Percentiles rank a stretch among this genome's conserved stretches.
These are phyloP conservation scores for Suillia variegata DNA, from an alignment of 2,888 invertebrate species.

Conservation along the genomic window DNA sequence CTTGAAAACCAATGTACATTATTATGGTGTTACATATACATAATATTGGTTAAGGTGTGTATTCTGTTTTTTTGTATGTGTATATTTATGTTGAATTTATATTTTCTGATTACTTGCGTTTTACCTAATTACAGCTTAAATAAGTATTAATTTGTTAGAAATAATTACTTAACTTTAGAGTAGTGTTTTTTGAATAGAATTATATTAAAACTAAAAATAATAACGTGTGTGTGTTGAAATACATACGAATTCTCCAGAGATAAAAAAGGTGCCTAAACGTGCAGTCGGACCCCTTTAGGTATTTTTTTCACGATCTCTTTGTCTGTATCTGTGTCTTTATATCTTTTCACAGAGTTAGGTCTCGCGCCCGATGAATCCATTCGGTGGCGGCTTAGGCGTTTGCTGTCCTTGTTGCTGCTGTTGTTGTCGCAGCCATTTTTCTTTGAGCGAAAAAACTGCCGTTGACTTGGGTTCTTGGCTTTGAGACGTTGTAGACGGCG, in stretches of 20 bases:
- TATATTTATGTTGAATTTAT: slow-evolving; percentile 19
- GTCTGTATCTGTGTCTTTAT: too few relatives aligned
- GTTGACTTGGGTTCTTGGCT: slow-evolving; percentile 31
- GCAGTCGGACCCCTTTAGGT: too few relatives aligned
- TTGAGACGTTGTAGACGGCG: slow-evolving; percentile 21
- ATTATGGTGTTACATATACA: not conserved
- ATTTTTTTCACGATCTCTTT: too few relatives aligned
- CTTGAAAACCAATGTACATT: too few relatives aligned
- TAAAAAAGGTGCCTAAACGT: too few relatives aligned
- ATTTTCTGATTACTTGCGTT: slow-evolving; percentile 26
- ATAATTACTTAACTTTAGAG: not conserved
- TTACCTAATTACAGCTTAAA: slow-evolving; percentile 2
- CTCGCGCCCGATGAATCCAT: slow-evolving; percentile 56
- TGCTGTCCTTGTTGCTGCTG: slow-evolving; percentile 36
- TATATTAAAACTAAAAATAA: slow-evolving; percentile 10
- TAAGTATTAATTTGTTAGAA: slow-evolving; percentile 24
- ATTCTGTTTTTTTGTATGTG: slow-evolving; percentile 15
- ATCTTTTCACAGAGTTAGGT: too few relatives aligned
- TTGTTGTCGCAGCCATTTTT: slow-evolving; percentile 52
- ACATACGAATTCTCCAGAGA: too few relatives aligned
- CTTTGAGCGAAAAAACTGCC: slow-evolving; percentile 45
- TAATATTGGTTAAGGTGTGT: slow-evolving; percentile 1
- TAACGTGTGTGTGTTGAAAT: slow-evolving; percentile 6
- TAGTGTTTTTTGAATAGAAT: slow-evolving; percentile 3
- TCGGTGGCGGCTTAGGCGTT: slow-evolving; percentile 50